phyloP scores from a whole-genome alignment of 2,113 vertebrate genomes.

The Alexandromys fortis region DNA sequence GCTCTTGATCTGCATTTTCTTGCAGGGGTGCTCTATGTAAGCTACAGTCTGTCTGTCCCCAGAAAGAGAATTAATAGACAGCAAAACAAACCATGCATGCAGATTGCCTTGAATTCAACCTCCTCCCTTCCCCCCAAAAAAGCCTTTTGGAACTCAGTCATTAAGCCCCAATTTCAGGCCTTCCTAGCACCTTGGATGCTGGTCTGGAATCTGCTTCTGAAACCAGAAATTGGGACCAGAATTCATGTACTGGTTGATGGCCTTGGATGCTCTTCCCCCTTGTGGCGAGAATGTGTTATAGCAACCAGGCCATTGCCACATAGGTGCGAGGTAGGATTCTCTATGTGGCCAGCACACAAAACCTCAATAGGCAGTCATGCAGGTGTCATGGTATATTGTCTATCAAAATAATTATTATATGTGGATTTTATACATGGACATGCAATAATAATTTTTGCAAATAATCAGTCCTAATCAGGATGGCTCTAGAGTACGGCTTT shows the following conservation, averaged over 20 bases:
- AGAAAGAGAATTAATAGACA: not conserved
- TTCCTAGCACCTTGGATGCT: rapidly evolving
- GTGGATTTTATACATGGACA: not conserved
- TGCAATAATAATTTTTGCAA: not conserved
- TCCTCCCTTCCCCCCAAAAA: not conserved
- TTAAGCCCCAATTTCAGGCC: not conserved
- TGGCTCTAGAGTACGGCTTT: not conserved
- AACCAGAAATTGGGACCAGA: not conserved
- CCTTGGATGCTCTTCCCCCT: not conserved
- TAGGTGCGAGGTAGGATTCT: rapidly evolving
- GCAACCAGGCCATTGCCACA: rapidly evolving
- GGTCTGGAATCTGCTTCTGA: not conserved
- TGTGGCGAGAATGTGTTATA: slow-evolving; percentile 15
- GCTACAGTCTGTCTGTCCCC: not conserved
- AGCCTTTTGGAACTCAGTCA: not conserved
- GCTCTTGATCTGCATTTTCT: not conserved
- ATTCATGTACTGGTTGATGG: not conserved
- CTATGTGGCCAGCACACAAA: not conserved
- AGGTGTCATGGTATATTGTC: too few relatives aligned
- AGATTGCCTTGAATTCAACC: not conserved
- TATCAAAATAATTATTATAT: not conserved
- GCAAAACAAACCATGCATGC: rapidly evolving
- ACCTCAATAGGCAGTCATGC: not conserved
- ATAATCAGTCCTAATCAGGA: not conserved
- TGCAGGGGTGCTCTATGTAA: too few relatives aligned